Base-by-base conservation (phyloP, 2,888 invertebrate genomes). In the Eutolmus rufibarbis region DNA sequence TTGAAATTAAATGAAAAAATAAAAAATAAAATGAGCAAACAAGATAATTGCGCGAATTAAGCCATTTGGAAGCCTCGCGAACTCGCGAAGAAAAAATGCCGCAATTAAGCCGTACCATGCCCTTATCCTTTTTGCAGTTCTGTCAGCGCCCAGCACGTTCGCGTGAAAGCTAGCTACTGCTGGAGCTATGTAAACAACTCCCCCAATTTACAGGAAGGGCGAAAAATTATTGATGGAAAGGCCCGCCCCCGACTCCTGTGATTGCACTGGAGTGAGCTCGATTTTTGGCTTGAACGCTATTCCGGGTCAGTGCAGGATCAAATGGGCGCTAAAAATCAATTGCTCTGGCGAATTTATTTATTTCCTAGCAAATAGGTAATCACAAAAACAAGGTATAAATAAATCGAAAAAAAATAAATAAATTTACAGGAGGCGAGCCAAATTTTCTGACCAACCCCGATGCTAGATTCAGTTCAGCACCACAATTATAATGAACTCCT, bases 401-500 rank as follows among this genome's bases (percentile, higher is more conserved):
- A 56, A 81, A 66, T 66, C 28, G 19, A 31, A 2, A 37, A 37
- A 34, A 84, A 28, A 57, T 57, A 14, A 34, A 51, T 16, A 82
- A 31, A 51, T 23, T 28, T 56, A 34, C 57, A 31, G 14, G 12
- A 56, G 51, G 1, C n/a, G 51, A 19, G 7, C 16, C 51, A 51
- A 51, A 51, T 51, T 51, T 51, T n/a, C n/a, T 51, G 51, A 51
- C 46, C 46, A 51, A n/a, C 46, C 1, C 16, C 5, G 1, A 3
- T n/a, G 4, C 4, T 14, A 5, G 51, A 4, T 19, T 51, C 28
- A 28, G 2, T 8, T 43, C 31, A 51, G 76, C 5, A 19, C 34
- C 28, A 91, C 92, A n/a, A 91, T 90, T 77, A 92, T 90, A 5
- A 91, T 92, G 88, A 92, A 92, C 3, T 91, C 89, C 0, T 90